Percentiles rank a stretch among this genome's conserved stretches.
phyloP scores from a whole-genome alignment of 2,888 invertebrate genomes.

The Halocaridina rubra region DNA sequence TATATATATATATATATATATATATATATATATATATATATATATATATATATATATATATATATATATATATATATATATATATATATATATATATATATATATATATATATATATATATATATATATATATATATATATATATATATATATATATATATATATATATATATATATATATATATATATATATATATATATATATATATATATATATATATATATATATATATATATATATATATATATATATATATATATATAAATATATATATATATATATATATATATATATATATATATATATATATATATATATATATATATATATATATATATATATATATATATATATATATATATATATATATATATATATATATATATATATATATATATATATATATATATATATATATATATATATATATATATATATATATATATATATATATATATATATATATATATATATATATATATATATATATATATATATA shows the following conservation, averaged over 20 bases:
- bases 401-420: neutral
- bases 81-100: neutral
- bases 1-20: no score
- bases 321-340: conserved; percentile 8
- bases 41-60: neutral
- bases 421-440: neutral
- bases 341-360: conserved; percentile 8
- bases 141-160: conserved; percentile 1
- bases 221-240: neutral
- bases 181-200: neutral
- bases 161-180: conserved; percentile 1
- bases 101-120: conserved; percentile 1
- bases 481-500: neutral
- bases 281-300: neutral
- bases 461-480: conserved; percentile 8
- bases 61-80: neutral
- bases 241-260: conserved; percentile 1
- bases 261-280: conserved; percentile 1
- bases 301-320: conserved; percentile 1
- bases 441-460: conserved; percentile 5
- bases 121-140: conserved; percentile 8
- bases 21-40: neutral
- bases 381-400: neutral
- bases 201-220: conserved; percentile 1
- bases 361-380: neutral